phyloP scores from a whole-genome alignment of 2,888 invertebrate species.

The Orthosia gothica region DNA sequence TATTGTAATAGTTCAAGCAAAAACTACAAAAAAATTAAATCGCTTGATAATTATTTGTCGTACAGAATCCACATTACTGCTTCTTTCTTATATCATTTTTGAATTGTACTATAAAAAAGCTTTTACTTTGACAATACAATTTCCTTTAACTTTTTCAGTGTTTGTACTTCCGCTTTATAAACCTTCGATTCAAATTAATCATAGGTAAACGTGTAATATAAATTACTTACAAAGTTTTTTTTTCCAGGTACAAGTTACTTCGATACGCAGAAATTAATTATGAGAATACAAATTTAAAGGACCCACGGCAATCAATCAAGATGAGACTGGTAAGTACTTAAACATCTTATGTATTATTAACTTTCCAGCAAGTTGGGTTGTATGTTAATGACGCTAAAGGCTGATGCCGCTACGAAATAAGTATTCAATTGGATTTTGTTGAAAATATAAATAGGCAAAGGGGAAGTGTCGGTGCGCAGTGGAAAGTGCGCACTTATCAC shows the following conservation, averaged over 20 bases:
- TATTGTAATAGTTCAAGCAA: too few relatives aligned
- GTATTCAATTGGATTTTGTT: conserved; percentile 72
- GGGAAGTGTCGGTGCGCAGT: conserved; percentile 88
- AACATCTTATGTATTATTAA: neutral
- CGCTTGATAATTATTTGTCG: too few relatives aligned
- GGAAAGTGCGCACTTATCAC: conserved; percentile 89
- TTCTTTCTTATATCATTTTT: neutral
- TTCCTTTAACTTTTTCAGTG: neutral
- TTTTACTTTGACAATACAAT: too few relatives aligned
- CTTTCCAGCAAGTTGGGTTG: conserved; percentile 3
- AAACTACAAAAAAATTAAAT: too few relatives aligned
- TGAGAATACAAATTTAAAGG: conserved; percentile 73
- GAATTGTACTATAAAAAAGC: too few relatives aligned
- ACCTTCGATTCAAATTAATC: neutral
- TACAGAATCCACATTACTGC: neutral
- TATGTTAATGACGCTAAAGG: conserved; percentile 11
- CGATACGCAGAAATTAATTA: conserved; percentile 72
- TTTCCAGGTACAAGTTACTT: conserved; percentile 83
- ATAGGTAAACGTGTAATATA: neutral
- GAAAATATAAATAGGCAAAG: conserved; percentile 85
- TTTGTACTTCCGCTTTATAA: neutral
- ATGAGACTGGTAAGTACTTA: conserved; percentile 87
- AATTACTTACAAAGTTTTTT: conserved; percentile 52
- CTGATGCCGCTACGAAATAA: conserved; percentile 43
- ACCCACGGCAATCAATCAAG: conserved; percentile 74